Base-by-base conservation (phyloP, 2,797 vertebrate genomes). In the Clarias pachynema region DNA sequence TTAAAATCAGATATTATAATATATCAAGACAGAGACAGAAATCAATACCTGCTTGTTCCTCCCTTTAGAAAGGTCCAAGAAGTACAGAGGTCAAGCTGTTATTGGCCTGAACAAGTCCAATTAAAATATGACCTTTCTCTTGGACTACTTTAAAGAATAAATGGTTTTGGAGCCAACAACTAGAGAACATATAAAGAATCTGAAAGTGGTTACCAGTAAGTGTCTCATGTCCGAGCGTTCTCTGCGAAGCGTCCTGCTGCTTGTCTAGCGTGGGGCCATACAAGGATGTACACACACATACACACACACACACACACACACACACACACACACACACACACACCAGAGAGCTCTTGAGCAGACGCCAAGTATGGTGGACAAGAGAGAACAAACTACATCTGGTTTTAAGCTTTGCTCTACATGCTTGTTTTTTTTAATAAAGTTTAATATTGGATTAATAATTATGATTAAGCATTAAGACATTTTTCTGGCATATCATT, bases 281-380 rank as follows among this genome's bases (percentile, higher is more conserved):
- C 91, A 93, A 92, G 92, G 91, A 89, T 89, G 78, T 85, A 84
- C 82, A 84, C 72, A 84, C 72, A 84, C 82, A 84, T 68, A 82
- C 24, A 53, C 72, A 74, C 44, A 88, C 90, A 82, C 86, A 86
- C 79, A 85, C 70, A 44, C 78, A 84, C 72, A 84, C 82, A 84
- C 72, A 82, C 24, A 53, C 72, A 74, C 44, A 88, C 90, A 82
- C 86, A 86, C 79, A 85, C 70, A 44, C 78, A 79, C 6, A 79
- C 22, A 81, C n/a, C 24, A 79, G 49, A 86, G 87, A 66, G 78
- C 57, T 86, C 80, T 80, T 94, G 94, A 91, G 88, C 77, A 4
- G 18, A 49, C 68, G 93, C 94, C 95, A 95, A 92, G 86, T 93
- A 93, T 87, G 91, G 92, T 83, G 81, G 14, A 87, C 91, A 69